Conservation (phyloP, 2,797 vertebrate genomes). For the Anomalospiza imberbis region DNA sequence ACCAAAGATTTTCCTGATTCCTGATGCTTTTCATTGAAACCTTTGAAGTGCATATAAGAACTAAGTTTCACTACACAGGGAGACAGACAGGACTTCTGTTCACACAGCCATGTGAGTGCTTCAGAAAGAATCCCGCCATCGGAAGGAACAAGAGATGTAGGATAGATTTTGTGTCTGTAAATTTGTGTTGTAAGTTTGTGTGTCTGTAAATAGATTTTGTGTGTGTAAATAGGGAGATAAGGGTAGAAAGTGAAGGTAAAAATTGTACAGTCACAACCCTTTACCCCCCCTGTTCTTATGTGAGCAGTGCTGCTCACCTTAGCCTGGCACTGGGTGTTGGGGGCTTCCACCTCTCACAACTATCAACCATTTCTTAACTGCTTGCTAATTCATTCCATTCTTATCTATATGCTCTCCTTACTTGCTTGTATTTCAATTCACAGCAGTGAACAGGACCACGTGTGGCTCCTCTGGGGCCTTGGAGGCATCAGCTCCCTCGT, state of each 20-base stretch:
- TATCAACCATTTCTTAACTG: not conserved
- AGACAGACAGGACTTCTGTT: not conserved
- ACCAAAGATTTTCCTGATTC: not conserved
- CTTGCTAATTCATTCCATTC: not conserved
- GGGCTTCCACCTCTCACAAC: not conserved
- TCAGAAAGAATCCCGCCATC: not conserved
- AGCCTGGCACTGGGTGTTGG: not conserved
- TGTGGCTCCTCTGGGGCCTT: not conserved
- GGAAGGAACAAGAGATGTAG: not conserved
- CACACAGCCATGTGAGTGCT: rapidly evolving
- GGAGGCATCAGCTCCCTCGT: not conserved
- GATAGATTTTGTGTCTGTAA: not conserved
- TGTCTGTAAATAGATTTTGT: not conserved
- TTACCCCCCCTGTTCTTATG: rapidly evolving
- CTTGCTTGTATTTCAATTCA: not conserved
- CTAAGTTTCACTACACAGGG: not conserved
- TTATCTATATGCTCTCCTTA: not conserved
- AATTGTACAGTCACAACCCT: not conserved
- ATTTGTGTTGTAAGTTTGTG: not conserved
- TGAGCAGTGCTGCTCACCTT: not conserved
- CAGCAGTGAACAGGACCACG: rapidly evolving
- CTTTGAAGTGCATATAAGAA: not conserved
- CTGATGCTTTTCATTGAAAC: not conserved
- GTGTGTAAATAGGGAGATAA: not conserved
- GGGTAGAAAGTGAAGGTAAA: not conserved